These are phyloP conservation scores for Acleris literana DNA, from an alignment of 2,888 invertebrate genomes.

Conservation along the genomic window DNA sequence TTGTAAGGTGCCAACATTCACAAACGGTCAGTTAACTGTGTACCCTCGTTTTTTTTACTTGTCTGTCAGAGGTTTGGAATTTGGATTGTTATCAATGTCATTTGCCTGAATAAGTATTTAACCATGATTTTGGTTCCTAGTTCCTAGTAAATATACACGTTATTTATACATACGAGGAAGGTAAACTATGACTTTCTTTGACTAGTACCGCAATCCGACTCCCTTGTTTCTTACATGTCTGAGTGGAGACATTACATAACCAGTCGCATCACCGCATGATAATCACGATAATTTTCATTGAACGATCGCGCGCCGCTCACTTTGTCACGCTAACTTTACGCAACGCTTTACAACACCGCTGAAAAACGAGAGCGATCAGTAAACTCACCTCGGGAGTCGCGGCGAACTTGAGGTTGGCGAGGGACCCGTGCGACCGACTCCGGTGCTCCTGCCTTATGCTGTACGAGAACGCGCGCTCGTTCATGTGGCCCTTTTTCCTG, in stretches of 20 bases:
- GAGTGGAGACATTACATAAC: slow-evolving; percentile 40
- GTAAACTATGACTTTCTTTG: too few species aligned
- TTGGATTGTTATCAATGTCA: too few species aligned
- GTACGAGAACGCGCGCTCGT: slow-evolving; percentile 96
- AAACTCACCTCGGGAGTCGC: slow-evolving; percentile 85
- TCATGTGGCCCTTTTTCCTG: slow-evolving; percentile 94
- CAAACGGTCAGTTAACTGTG: too few species aligned
- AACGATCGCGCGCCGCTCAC: slow-evolving; percentile 43
- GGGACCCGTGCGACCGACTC: slow-evolving; percentile 95
- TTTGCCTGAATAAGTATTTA: too few species aligned
- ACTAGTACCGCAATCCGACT: too few species aligned
- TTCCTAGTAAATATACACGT: too few species aligned
- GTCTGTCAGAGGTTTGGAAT: too few species aligned
- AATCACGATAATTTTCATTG: slow-evolving; percentile 42
- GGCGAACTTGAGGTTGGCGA: slow-evolving; percentile 95
- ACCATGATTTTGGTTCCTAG: too few species aligned
- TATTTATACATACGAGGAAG: too few species aligned
- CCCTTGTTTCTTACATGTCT: slow-evolving; percentile 4
- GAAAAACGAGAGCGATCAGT: slow-evolving; percentile 15
- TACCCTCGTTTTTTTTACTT: too few species aligned
- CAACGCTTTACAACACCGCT: slow-evolving; percentile 28
- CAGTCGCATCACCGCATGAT: slow-evolving; percentile 41
- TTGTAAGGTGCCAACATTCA: too few species aligned
- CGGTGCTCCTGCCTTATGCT: slow-evolving; percentile 97
- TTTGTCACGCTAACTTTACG: slow-evolving; percentile 47